These are phyloP conservation scores for Tuberolachnus salignus DNA, from an alignment of 2,888 invertebrate species.

Conservation along the genomic window DNA sequence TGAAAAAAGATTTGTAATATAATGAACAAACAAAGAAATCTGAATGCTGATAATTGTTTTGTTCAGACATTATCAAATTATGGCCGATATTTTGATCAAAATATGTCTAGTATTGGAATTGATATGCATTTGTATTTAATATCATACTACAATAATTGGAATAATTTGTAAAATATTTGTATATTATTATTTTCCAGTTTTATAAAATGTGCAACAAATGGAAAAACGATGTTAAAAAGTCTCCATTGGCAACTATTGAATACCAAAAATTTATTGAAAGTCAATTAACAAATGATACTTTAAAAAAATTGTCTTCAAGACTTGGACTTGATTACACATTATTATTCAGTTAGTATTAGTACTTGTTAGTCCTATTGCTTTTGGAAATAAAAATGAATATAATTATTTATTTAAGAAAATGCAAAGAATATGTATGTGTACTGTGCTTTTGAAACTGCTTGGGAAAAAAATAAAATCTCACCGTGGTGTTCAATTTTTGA, in stretches of 20 bases:
- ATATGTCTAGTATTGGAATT: no score
- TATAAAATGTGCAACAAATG: conserved; percentile 78
- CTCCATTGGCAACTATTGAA: conserved; percentile 69
- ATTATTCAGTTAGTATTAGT: conserved; percentile 65
- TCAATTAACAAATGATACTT: conserved; percentile 67
- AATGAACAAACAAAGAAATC: no score
- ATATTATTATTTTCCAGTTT: conserved; percentile 68
- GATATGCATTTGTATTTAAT: neutral
- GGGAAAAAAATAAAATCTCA: conserved; percentile 69
- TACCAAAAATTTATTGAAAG: conserved; percentile 67
- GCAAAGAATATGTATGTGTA: conserved; percentile 72
- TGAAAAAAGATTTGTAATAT: no score
- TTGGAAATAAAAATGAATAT: conserved; percentile 2
- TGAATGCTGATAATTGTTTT: no score
- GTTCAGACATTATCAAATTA: no score
- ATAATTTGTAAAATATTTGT: neutral
- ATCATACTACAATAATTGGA: no score
- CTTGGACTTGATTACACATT: conserved; percentile 68
- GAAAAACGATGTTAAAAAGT: conserved; percentile 73
- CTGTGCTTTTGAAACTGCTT: conserved; percentile 85
- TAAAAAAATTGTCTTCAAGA: conserved; percentile 68
- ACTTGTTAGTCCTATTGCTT: neutral
- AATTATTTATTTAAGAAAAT: conserved; percentile 65
- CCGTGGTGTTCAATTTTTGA: conserved; percentile 80
- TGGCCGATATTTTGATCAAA: no score